Conservation (phyloP, 2,113 vertebrate species). For the Varanus salvator region DNA sequence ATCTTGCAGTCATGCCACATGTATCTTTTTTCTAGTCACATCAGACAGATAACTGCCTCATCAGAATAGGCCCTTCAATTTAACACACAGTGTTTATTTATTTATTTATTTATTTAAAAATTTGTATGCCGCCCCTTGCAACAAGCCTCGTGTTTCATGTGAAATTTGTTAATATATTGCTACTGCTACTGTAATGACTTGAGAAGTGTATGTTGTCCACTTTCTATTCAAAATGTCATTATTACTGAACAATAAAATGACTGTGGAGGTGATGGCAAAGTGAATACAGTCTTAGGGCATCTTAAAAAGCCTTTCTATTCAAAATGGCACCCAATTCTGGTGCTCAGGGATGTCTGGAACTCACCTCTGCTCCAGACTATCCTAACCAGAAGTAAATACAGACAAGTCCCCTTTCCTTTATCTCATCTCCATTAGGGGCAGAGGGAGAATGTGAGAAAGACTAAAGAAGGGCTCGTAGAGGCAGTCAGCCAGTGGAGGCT, state of each 20-base stretch:
- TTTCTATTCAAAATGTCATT: not conserved
- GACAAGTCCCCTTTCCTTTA: not conserved
- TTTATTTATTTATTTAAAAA: no score
- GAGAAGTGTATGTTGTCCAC: not conserved
- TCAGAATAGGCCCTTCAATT: not conserved
- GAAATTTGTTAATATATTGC: not conserved
- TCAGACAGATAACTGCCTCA: not conserved
- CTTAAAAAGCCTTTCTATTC: not conserved
- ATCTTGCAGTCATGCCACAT: not conserved
- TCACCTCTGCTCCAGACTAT: not conserved
- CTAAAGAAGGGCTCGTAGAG: not conserved
- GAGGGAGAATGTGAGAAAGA: not conserved
- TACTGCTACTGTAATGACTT: not conserved
- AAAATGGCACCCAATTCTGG: no score
- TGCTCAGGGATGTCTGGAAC: not conserved
- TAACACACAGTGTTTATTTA: not conserved
- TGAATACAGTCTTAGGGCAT: not conserved
- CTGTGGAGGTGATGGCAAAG: not conserved
- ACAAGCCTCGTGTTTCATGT: no score
- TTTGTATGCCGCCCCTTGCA: no score
- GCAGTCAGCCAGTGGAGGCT: not conserved
- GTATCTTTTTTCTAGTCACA: not conserved
- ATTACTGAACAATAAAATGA: not conserved
- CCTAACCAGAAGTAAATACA: not conserved
- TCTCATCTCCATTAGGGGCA: not conserved